Evolutionary conservation across 2,888 invertebrate genomes (phyloP).

Genomic region (Mimas tiliae): DNA sequence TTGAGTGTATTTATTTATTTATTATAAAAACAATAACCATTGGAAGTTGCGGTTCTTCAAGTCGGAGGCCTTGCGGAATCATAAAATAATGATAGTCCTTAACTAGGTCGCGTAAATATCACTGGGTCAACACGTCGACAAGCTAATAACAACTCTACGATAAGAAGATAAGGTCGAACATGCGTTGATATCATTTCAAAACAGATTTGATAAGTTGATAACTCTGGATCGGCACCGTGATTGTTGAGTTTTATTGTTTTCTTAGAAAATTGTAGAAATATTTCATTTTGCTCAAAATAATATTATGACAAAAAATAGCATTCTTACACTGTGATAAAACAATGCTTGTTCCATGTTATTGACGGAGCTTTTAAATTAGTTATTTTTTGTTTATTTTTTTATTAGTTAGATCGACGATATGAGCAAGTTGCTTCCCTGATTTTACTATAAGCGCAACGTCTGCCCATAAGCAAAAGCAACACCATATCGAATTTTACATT

Average conservation of each 20-base stretch:
- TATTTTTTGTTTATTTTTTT: no score
- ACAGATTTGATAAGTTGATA: constrained; percentile 21
- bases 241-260: constrained; percentile 24
- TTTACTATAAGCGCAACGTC: no score
- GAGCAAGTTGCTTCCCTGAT: no score
- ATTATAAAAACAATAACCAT: constrained; percentile 7
- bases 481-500: no score
- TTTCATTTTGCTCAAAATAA: background rate
- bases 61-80: constrained; percentile 17
- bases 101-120: constrained; percentile 32
- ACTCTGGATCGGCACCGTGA: constrained; percentile 11
- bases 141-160: background rate
- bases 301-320: background rate
- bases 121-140: constrained; percentile 25
- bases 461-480: no score
- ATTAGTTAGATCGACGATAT: no score
- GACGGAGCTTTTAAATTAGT: no score
- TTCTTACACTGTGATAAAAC: no score
- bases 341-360: no score
- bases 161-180: background rate
- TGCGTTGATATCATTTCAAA: background rate
- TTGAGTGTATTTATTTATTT: no score
- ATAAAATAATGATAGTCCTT: constrained; percentile 27
- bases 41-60: constrained; percentile 5
- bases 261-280: background rate